Conservation (phyloP, 1,140 invertebrate species). For the Branchinecta lindahli region DNA sequence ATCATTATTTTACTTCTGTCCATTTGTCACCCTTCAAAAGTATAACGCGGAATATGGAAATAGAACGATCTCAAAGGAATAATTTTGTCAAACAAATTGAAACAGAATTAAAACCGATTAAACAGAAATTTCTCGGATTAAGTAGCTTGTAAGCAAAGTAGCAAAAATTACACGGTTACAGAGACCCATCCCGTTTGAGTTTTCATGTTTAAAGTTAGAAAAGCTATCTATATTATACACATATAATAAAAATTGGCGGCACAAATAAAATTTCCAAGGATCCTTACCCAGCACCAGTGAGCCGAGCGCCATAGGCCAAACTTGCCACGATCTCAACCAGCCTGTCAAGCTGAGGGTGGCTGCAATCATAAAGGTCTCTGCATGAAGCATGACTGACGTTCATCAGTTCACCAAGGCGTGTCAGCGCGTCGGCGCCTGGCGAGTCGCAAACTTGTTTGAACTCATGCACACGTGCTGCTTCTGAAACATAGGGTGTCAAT, state of each 20-base stretch:
- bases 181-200: no score
- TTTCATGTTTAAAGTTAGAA: no score
- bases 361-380: constrained; percentile 77
- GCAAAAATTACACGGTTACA: no score
- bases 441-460: constrained; percentile 50
- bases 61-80: no score
- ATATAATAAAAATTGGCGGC: not conserved
- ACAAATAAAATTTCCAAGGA: no score
- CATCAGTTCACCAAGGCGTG: constrained; percentile 66
- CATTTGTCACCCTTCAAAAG: no score
- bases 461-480: constrained; percentile 58
- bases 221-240: not conserved
- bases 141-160: no score
- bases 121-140: no score
- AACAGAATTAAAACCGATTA: no score
- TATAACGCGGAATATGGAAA: no score
- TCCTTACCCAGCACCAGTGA: constrained; percentile 77
- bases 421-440: constrained; percentile 39
- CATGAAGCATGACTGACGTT: constrained; percentile 72
- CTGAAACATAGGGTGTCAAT: constrained; percentile 32
- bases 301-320: constrained; percentile 57
- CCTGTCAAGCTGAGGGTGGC: constrained; percentile 69
- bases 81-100: no score
- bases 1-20: no score
- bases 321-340: constrained; percentile 60